A percentile compares a stretch with the other conserved stretches of the same genome.
phyloP scores from a whole-genome alignment of 2,888 invertebrate species.

The Cartodere bifasciata region DNA sequence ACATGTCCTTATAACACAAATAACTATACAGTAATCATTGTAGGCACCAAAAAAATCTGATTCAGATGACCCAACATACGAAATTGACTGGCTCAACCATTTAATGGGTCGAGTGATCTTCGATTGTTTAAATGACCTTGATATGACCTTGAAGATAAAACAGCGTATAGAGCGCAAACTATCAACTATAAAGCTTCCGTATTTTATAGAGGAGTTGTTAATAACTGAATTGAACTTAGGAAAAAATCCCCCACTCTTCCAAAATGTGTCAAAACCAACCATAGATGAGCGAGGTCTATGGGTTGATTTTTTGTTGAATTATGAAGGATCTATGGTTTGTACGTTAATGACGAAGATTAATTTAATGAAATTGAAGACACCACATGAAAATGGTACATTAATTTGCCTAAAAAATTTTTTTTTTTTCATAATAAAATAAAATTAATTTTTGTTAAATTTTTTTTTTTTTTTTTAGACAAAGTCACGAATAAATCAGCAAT shows the following conservation, averaged over 20 bases:
- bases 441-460: slow-evolving; percentile 1
- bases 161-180: slow-evolving; percentile 77
- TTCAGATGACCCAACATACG: too few relatives aligned
- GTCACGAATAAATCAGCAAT: slow-evolving; percentile 39
- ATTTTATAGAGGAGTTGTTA: slow-evolving; percentile 73
- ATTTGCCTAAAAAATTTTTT: background rate
- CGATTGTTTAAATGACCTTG: slow-evolving; percentile 66
- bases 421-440: background rate
- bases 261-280: slow-evolving; percentile 48
- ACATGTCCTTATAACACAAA: too few relatives aligned
- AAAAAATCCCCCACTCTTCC: slow-evolving; percentile 51
- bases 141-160: slow-evolving; percentile 56
- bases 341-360: slow-evolving; percentile 82
- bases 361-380: slow-evolving; percentile 50
- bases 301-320: slow-evolving; percentile 72
- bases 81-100: slow-evolving; percentile 65
- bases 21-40: too few relatives aligned
- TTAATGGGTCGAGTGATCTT: slow-evolving; percentile 65
- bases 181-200: slow-evolving; percentile 72
- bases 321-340: slow-evolving; percentile 67
- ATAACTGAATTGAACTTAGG: slow-evolving; percentile 66
- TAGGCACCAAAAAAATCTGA: too few relatives aligned
- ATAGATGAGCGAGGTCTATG: slow-evolving; percentile 77
- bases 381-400: slow-evolving; percentile 14
- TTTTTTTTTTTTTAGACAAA: slow-evolving; percentile 4